These are phyloP conservation scores for Euspilapteryx auroguttella DNA, from an alignment of 2,888 invertebrate genomes.

Conservation along the genomic window DNA sequence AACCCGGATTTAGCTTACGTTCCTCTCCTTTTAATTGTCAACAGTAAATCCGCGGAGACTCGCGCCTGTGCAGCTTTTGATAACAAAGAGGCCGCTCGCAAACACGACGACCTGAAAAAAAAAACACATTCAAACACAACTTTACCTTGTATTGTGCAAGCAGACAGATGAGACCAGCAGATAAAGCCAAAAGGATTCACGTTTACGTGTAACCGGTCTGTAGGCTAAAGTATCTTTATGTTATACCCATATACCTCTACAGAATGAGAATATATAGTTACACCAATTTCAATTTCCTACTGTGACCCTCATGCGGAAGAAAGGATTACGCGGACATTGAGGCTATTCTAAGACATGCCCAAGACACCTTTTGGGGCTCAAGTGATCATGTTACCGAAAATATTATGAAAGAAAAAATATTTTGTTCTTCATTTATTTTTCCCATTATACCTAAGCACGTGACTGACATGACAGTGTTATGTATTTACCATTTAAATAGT, in stretches of 20 bases:
- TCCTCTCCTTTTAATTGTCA: slow-evolving; percentile 20
- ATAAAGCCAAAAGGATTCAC: slow-evolving; percentile 3
- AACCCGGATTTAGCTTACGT: no score
- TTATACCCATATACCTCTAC: not conserved
- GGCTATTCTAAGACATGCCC: no score
- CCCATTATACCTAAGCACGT: no score
- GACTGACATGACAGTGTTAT: no score
- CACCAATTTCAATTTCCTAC: slow-evolving; percentile 3
- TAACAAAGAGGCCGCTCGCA: slow-evolving; percentile 16
- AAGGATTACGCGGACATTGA: no score
- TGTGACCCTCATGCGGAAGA: no score
- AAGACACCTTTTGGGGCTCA: no score
- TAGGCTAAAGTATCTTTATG: no score
- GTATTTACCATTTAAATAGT: no score
- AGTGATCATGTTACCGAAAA: no score
- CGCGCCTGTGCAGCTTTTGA: slow-evolving; percentile 29
- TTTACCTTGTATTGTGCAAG: slow-evolving; percentile 15
- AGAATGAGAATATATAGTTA: not conserved
- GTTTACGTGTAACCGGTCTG: not conserved
- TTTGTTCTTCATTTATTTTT: no score
- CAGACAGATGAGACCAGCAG: not conserved
- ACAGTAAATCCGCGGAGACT: slow-evolving; percentile 22
- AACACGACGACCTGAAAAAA: slow-evolving; percentile 18
- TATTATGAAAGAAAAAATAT: no score
- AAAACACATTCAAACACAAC: slow-evolving; percentile 24